A percentile compares a stretch with the other conserved stretches of the same genome.
These are phyloP conservation scores for Xiphophorus birchmanni DNA, from an alignment of 2,797 vertebrate genomes.

Conservation along the genomic window DNA sequence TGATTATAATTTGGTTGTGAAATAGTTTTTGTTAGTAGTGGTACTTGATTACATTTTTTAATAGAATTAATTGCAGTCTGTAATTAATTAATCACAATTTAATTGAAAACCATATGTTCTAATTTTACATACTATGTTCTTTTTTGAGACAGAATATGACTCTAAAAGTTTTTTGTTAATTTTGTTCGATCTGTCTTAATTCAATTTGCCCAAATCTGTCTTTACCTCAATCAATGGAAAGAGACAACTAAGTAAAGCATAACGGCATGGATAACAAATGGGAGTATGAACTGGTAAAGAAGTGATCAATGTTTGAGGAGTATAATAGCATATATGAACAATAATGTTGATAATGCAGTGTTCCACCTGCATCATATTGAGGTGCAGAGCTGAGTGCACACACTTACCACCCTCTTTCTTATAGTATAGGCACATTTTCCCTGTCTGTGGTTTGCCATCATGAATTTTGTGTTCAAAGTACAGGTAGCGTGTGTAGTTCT, in stretches of 20 bases:
- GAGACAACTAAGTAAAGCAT: not conserved
- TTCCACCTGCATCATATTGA: not conserved
- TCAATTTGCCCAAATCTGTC: not conserved
- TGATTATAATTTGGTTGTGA: not conserved
- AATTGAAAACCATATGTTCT: too few species aligned
- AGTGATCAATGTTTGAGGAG: not conserved
- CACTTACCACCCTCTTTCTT: slow-evolving; percentile 67
- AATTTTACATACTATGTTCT: too few species aligned
- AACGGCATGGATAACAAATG: not conserved
- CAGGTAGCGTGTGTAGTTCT: slow-evolving; percentile 67
- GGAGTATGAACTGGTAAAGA: not conserved
- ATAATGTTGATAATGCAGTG: not conserved
- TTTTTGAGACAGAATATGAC: too few species aligned
- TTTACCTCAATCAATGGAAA: not conserved
- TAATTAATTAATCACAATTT: too few species aligned
- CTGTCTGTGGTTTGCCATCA: slow-evolving; percentile 28
- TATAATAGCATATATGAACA: not conserved
- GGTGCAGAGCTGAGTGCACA: not conserved
- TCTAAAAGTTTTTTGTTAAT: not conserved
- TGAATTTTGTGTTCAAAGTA: slow-evolving; percentile 67
- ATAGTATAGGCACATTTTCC: slow-evolving; percentile 67
- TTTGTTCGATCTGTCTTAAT: not conserved
- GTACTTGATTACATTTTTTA: not conserved
- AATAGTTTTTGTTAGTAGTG: not conserved
- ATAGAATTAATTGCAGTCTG: not conserved